These are phyloP conservation scores for Brachionichthys hirsutus DNA, from an alignment of 2,113 vertebrate species.

Conservation along the genomic window DNA sequence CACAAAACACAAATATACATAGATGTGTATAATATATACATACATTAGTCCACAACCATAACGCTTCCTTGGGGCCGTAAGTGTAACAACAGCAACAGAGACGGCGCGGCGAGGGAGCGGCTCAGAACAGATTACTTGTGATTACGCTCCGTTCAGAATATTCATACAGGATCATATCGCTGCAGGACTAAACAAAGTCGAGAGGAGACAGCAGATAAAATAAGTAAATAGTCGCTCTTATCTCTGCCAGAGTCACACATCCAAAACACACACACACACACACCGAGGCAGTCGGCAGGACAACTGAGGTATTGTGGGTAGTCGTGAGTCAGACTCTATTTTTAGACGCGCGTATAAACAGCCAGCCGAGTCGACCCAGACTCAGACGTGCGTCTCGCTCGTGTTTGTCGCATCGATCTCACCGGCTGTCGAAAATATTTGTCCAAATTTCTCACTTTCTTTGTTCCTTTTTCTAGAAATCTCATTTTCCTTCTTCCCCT, in stretches of 20 bases:
- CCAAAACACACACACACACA: conserved; percentile 45
- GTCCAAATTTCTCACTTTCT: not conserved
- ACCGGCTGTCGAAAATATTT: conserved; percentile 31
- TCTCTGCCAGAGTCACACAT: conserved; percentile 49
- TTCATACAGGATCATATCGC: conserved; percentile 31
- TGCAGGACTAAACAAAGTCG: conserved; percentile 35
- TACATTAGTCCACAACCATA: no score
- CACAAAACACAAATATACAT: no score
- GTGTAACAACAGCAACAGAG: conserved; percentile 43
- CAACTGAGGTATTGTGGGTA: conserved; percentile 73
- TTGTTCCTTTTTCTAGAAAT: not conserved
- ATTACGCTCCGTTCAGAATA: conserved; percentile 18
- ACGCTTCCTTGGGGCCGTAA: not conserved
- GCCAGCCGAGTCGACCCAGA: conserved; percentile 63
- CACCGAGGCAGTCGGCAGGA: conserved; percentile 44
- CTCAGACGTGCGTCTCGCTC: conserved; percentile 48
- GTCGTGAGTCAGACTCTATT: conserved; percentile 73
- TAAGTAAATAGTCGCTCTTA: conserved; percentile 31
- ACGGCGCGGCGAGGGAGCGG: not conserved
- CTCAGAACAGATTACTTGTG: not conserved
- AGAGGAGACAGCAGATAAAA: conserved; percentile 34
- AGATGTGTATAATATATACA: no score
- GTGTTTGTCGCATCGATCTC: conserved; percentile 27
- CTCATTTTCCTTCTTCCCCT: not conserved
- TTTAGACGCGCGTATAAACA: conserved; percentile 68